Base-by-base conservation (phyloP, 2,888 invertebrate species). In the Adelognathus sp. region DNA sequence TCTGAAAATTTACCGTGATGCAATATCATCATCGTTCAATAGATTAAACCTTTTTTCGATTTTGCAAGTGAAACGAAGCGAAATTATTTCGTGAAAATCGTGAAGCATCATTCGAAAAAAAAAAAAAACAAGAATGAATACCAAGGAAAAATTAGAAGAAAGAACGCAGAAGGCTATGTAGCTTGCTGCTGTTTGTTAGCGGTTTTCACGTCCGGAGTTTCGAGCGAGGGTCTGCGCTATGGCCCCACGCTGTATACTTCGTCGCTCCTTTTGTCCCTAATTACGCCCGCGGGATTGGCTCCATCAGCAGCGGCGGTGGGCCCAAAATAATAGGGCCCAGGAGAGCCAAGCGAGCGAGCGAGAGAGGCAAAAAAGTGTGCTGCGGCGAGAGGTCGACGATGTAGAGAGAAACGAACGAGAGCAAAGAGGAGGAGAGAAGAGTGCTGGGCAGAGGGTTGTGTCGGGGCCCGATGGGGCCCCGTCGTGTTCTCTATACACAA, bases 251-350 rank as follows among this genome's bases (percentile, higher is more conserved):
- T 27, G 50, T 33, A 36, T 36, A 58, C 56, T 41, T 44, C 46
- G 80, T 81, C 82, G 79, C 80, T 81, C 75, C 76, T 83, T 85
- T 86, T 85, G 84, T 84, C 82, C 83, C 82, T 86, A 86, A 86
- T 86, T 86, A 86, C 79, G 83, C 70, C 82, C 81, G 79, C 80
- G 79, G 81, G 81, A 83, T 83, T 82, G 81, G 82, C 81, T 76
- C 82, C 82, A 82, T 83, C 81, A 82, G 56, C 77, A 73, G 76
- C 79, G 83, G 84, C 86, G 81, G 84, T 83, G 73, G 83, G 82
- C 67, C 81, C 80, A 74, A 87, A 87, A 87, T 87, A 86, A 87
- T 86, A 87, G 86, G 83, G 81, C 83, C 84, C 80, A 63, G 61
- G 60, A 80, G n/a, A n/a, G n/a, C n/a, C n/a, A n/a, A n/a, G n/a